Conservation (phyloP, 2,888 invertebrate genomes). For the Dendrolimus houi region DNA sequence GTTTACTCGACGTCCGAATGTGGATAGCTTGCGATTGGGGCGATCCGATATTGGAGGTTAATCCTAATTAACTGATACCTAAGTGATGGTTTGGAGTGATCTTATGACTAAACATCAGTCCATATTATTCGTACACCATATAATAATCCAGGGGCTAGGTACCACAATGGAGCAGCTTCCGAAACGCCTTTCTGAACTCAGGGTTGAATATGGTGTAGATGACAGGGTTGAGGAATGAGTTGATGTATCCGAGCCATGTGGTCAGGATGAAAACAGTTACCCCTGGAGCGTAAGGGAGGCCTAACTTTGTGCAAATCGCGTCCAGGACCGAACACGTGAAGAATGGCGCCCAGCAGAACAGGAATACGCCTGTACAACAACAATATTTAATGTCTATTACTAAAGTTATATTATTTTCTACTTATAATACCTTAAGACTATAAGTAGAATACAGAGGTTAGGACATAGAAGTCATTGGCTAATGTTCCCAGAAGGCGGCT, state of each 20-base stretch:
- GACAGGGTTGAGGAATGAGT: constrained; percentile 94
- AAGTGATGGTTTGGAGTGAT: too few species aligned
- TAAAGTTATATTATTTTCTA: too few species aligned
- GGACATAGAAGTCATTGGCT: too few species aligned
- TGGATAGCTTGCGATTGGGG: too few species aligned
- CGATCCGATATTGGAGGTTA: too few species aligned
- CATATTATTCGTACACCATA: constrained; percentile 41
- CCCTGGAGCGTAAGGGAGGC: constrained; percentile 86
- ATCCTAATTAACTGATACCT: too few species aligned
- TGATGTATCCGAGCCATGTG: constrained; percentile 99
- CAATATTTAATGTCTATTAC: constrained; percentile 1
- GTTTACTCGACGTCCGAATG: too few species aligned
- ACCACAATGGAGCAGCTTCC: constrained; percentile 88
- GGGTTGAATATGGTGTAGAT: constrained; percentile 97
- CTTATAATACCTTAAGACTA: too few species aligned
- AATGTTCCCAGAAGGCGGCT: too few species aligned
- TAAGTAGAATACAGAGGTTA: too few species aligned
- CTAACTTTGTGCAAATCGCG: constrained; percentile 94
- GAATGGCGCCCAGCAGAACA: constrained; percentile 99
- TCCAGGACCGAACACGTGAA: constrained; percentile 98
- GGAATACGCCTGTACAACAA: constrained; percentile 89
- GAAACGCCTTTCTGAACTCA: constrained; percentile 98
- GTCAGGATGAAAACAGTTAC: constrained; percentile 94
- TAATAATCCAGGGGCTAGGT: constrained; percentile 66
- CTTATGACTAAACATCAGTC: neutral